A percentile compares a stretch with the other conserved stretches of the same genome.
These are phyloP conservation scores for Caranx ignobilis DNA, from an alignment of 2,113 vertebrate genomes.

Conservation along the genomic window DNA sequence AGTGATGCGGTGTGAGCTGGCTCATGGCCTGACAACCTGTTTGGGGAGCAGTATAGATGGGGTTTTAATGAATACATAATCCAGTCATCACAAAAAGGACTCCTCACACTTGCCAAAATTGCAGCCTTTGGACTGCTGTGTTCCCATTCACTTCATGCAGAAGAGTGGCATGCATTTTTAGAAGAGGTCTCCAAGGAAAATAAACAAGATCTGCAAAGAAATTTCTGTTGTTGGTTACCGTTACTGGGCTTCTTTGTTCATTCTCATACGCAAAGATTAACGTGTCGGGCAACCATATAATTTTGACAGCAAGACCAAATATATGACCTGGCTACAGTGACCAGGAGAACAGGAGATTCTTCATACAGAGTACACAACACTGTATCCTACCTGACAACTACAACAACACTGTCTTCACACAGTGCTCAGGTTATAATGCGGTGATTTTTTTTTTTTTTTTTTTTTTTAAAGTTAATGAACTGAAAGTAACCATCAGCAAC, in stretches of 20 bases:
- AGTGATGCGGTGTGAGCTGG: constrained; percentile 75
- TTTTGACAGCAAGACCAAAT: constrained; percentile 47
- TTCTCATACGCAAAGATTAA: constrained; percentile 31
- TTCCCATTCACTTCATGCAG: constrained; percentile 41
- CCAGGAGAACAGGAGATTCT: neutral
- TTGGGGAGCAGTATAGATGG: constrained; percentile 78
- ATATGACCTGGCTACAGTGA: constrained; percentile 22
- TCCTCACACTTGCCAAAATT: constrained; percentile 53
- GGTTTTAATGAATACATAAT: constrained; percentile 81
- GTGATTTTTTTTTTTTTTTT: neutral
- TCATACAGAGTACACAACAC: neutral
- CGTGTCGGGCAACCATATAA: constrained; percentile 27
- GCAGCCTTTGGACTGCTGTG: constrained; percentile 43
- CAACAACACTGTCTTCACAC: neutral
- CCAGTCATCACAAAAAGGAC: constrained; percentile 66
- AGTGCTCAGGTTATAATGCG: constrained; percentile 15
- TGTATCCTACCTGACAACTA: neutral
- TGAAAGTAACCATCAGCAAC: constrained; percentile 24
- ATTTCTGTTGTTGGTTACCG: constrained; percentile 38
- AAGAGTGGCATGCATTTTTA: constrained; percentile 30
- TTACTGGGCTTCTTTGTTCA: constrained; percentile 36
- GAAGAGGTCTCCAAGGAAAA: constrained; percentile 54
- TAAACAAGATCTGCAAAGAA: constrained; percentile 36
- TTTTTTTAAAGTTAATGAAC: constrained; percentile 15
- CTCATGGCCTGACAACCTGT: constrained; percentile 82